Base-by-base conservation (phyloP, 2,888 invertebrate genomes). In the Oegoconia quadripuncta region DNA sequence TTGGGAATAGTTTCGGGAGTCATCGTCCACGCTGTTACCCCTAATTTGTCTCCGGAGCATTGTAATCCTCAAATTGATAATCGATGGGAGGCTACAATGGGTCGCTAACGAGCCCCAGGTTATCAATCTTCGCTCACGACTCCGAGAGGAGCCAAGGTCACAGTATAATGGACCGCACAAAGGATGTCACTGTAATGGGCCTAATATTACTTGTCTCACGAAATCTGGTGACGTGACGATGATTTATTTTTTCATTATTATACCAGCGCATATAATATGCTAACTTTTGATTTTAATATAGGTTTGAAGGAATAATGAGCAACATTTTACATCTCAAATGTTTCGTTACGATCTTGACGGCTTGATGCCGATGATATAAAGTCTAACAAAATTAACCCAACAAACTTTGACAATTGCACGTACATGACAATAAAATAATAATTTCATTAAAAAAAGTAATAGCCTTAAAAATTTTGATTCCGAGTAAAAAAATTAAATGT, bases 1-100 rank as follows among this genome's bases (percentile, higher is more conserved):
- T 22, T 22, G 30, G 30, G 9, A 18, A 31, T 31, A 25, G 15
- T 30, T 8, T 6, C 13, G 23, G 9, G 9, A 20, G 23, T 23
- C 23, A 23, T n/a, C 23, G 23, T 23, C 23, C 23, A 23, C n/a
- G n/a, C 12, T 26, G 20, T 20, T 8, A 8, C 18, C 39, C 58
- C 55, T 59, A 72, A 72, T 72, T 74, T 73, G 74, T 72, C 72
- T 65, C 59, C 34, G 34, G 49, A 55, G 60, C 54, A 57, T 64
- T 67, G 58, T 69, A 57, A 64, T 62, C 60, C 61, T 63, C 59
- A 74, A 74, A 77, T 74, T 76, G 67, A 74, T 76, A 75, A 75
- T 74, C 72, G 71, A 74, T 71, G 68, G 61, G 55, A 58, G 54
- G 48, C 52, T 58, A 74, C 68, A 69, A 71, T 63, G 55, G 66